Evolutionary conservation across 2,113 vertebrate genomes (phyloP).

Genomic region (Melospiza georgiana): DNA sequence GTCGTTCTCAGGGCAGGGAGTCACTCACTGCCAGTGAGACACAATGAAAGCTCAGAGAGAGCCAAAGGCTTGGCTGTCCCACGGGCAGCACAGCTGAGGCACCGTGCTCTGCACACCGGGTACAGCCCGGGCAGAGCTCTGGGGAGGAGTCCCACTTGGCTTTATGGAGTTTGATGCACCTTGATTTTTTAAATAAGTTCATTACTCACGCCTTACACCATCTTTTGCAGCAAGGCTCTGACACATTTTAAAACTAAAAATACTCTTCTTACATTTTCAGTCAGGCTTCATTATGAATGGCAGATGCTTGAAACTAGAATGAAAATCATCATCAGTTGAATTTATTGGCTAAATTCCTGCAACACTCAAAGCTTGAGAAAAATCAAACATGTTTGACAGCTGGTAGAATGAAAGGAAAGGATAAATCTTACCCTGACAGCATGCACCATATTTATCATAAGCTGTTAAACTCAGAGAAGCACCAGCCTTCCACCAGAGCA

Average conservation of each 20-base stretch:
- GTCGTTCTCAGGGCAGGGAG: not conserved
- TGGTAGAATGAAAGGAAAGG: constrained; percentile 68
- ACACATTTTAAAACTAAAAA: constrained; percentile 46
- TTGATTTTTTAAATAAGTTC: not conserved
- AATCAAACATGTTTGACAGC: constrained; percentile 70
- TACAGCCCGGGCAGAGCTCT: not conserved
- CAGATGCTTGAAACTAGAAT: constrained; percentile 62
- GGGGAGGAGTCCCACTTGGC: not conserved
- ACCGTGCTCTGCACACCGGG: accelerated
- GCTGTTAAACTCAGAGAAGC: not conserved
- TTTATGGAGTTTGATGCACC: not conserved
- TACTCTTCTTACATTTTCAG: constrained; percentile 38
- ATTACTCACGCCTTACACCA: not conserved
- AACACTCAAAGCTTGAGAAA: constrained; percentile 65
- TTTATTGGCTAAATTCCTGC: constrained; percentile 64
- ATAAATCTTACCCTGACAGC: constrained; percentile 61
- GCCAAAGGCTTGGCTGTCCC: not conserved
- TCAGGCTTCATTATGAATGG: constrained; percentile 72
- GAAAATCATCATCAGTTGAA: constrained; percentile 72
- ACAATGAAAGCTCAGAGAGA: accelerated
- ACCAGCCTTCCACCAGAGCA: not conserved
- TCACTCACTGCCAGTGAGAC: not conserved
- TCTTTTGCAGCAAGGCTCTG: not conserved
- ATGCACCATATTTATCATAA: constrained; percentile 22
- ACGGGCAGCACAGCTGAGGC: not conserved